These are phyloP conservation scores for Gibbula magus DNA, from an alignment of 2,888 invertebrate genomes.

Conservation along the genomic window DNA sequence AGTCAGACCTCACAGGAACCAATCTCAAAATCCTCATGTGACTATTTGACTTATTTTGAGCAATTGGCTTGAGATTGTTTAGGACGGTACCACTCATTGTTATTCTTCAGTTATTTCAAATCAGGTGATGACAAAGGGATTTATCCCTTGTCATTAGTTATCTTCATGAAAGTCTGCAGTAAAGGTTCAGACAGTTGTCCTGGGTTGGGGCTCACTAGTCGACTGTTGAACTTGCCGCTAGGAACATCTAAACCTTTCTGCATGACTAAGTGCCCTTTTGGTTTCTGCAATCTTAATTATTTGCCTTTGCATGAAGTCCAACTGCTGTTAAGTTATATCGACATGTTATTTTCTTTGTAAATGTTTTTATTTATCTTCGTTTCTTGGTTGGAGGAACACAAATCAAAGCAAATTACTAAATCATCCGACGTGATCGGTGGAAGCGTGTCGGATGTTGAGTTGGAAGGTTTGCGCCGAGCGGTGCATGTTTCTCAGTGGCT, in stretches of 20 bases:
- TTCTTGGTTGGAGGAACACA: not conserved
- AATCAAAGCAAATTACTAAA: not conserved
- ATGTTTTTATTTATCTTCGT: not conserved
- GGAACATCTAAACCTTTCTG: not conserved
- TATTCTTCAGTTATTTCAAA: too few species aligned
- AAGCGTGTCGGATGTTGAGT: not conserved
- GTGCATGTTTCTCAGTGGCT: conserved; percentile 33
- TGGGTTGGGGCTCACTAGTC: too few species aligned
- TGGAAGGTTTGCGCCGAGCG: conserved; percentile 31
- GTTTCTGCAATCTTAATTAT: not conserved
- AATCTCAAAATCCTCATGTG: too few species aligned
- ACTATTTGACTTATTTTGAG: too few species aligned
- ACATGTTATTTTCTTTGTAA: not conserved
- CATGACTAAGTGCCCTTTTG: not conserved
- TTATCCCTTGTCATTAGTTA: too few species aligned
- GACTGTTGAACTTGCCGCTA: not conserved
- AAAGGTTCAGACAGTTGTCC: too few species aligned
- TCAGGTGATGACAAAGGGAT: too few species aligned
- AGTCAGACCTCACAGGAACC: too few species aligned
- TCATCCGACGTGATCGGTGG: not conserved
- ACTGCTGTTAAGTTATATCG: conserved; percentile 1
- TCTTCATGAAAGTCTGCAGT: too few species aligned
- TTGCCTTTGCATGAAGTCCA: conserved; percentile 9
- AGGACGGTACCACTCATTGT: too few species aligned
- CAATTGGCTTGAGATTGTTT: too few species aligned